Base-by-base conservation (phyloP, 1,140 invertebrate species). In the Panagrolaimus sp. region DNA sequence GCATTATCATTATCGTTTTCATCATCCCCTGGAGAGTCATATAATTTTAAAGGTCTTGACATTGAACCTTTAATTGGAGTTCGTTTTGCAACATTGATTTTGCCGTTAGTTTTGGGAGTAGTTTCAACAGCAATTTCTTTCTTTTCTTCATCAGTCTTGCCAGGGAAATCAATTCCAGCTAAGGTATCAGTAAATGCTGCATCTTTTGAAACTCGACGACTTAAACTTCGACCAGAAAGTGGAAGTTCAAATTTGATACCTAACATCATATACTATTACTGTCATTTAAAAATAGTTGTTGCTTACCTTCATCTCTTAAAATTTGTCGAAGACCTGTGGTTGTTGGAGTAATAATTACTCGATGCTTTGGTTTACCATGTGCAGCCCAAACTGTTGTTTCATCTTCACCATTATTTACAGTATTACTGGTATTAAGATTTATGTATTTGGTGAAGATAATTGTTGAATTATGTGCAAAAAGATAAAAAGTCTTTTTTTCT, bases 301-400 rank as follows among this genome's bases (percentile, higher is more conserved):
- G 17, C 52, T n/a, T 58, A 58, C 52, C 12, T n/a, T 58, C 21
- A n/a, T 58, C 52, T 12, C 52, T 21, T 10, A 58, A 28, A 58
- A 58, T 58, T 2, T 58, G 21, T 26, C 52, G 52, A 2, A 58
- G 21, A 10, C 52, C 52, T 4, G 52, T n/a, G 14, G 52, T 58
- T 28, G 52, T 58, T 12, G 52, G 52, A 12, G 52, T 58, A 21
- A 58, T n/a, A 28, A 58, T 58, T 21, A 58, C 52, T n/a, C 21
- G 15, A 26, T 14, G 52, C 28, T 58, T 21, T 17, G 21, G 21
- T 58, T 58, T 21, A 12, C 52, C 52, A 38, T 38, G 32, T 0
- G 52, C 8, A 21, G 10, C n/a, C 21, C 21, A 58, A 8, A 17
- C 21, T 1, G 52, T 58, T 58, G 14, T 8, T 9, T 52, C 52